Base-by-base conservation (phyloP, 2,888 invertebrate species). In the Cotesia congregata region DNA sequence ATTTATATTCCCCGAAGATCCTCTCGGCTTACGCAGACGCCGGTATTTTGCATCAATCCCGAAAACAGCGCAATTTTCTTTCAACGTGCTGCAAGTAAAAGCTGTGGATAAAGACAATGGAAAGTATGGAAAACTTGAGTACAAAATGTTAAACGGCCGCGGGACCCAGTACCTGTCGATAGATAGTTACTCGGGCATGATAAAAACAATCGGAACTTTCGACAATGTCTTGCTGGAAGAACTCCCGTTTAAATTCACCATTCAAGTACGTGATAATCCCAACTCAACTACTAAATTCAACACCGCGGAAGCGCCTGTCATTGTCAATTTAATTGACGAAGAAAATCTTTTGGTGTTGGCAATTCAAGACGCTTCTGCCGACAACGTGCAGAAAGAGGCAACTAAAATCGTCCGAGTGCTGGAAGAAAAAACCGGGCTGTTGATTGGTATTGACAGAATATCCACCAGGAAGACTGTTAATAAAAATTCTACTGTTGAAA, bases 31-130 rank as follows among this genome's bases (percentile, higher is more conserved):
- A 15, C 93, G 93, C 9, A 92, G 92, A 72, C 93, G 92, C 74
- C 94, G 95, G 72, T 97, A 95, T 88, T 96, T 95, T 84, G 95
- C 95, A 0, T 95, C 96, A 0, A 93, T 97, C 1, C 92, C 95
- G 0, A 92, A 93, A 70, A 93, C 94, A 82, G 93, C 95, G 80
- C 92, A 94, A 74, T 91, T 97, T 77, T 94, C 94, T 7, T 94
- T 95, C 3, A 93, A 94, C 60, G 94, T 97, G 4, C 87, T 95
- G 64, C 95, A 96, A 90, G 93, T 97, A 4, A 94, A 93, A 92
- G 97, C 98, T 0, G 93, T 93, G 81, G 98, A 98, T 89, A 92
- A 93, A 81, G 98, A 98, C 87, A 95, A 95, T 74, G 96, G 96
- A 0, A 93, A 94, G 80, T 95, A 93, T 87, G 97, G 97, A 1